Conservation (phyloP, 2,113 vertebrate genomes). For the Seriola rivoliana region DNA sequence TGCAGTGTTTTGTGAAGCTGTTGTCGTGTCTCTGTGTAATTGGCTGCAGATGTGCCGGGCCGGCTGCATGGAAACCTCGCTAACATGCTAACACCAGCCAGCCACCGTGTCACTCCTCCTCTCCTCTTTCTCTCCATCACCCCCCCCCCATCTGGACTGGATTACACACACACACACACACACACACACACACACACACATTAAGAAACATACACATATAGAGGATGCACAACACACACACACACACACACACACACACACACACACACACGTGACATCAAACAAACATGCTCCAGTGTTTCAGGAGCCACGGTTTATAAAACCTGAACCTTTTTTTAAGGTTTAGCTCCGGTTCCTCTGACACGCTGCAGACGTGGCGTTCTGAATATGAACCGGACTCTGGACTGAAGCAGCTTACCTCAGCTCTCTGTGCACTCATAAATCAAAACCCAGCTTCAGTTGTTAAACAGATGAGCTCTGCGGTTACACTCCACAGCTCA, state of each 20-base stretch:
- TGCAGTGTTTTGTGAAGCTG: constrained; percentile 1
- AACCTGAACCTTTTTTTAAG: neutral
- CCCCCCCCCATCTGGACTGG: constrained; percentile 15
- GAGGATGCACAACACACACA: neutral
- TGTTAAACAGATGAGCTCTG: constrained; percentile 31
- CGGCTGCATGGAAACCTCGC: constrained; percentile 51
- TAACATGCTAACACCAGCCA: constrained; percentile 57
- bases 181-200: neutral
- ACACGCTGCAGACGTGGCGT: constrained; percentile 23
- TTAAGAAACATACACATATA: neutral
- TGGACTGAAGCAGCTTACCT: constrained; percentile 11
- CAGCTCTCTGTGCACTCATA: constrained; percentile 15
- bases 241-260: neutral
- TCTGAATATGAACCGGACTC: neutral
- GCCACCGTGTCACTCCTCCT: constrained; percentile 19
- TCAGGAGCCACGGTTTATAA: neutral
- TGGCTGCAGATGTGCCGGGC: constrained; percentile 61
- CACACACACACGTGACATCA: constrained; percentile 10
- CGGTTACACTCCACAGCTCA: neutral
- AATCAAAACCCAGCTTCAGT: constrained; percentile 27
- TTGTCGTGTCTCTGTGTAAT: constrained; percentile 56
- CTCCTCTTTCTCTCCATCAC: constrained; percentile 16
- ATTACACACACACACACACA: constrained; percentile 37
- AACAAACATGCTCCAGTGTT: neutral
- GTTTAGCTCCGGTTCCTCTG: neutral